Evolutionary conservation across 2,113 vertebrate genomes (phyloP).

Genomic region (Zosterops lateralis): DNA sequence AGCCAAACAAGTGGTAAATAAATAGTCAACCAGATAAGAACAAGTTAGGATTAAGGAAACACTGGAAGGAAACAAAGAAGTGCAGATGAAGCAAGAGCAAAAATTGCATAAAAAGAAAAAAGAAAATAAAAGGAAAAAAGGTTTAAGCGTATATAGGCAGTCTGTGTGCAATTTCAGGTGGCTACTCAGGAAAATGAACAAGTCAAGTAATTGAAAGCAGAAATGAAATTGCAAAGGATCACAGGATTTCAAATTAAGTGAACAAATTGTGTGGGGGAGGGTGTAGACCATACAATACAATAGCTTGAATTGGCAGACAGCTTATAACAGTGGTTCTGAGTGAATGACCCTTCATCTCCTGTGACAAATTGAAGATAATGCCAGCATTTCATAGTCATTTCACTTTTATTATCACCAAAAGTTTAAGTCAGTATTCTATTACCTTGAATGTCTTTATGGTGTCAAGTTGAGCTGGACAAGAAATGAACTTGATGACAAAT

Average conservation of each 20-base stretch:
- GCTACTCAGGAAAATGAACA: slow-evolving; percentile 1
- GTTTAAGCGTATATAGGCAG: not conserved
- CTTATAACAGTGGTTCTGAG: not conserved
- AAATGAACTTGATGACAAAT: slow-evolving; percentile 1
- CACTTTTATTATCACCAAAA: slow-evolving; percentile 26
- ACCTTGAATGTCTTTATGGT: not conserved
- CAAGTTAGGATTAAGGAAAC: not conserved
- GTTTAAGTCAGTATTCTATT: slow-evolving; percentile 8
- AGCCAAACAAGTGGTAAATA: not conserved
- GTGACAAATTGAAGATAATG: slow-evolving; percentile 42
- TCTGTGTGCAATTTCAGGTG: not conserved
- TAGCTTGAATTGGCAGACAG: not conserved
- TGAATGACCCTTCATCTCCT: slow-evolving; percentile 24
- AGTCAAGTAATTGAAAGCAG: slow-evolving; percentile 16
- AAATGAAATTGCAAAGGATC: slow-evolving; percentile 22
- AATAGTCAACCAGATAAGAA: not conserved
- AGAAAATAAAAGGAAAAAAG: not conserved
- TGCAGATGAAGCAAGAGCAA: not conserved
- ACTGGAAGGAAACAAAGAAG: not conserved
- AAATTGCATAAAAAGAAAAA: not conserved
- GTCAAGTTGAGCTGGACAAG: not conserved
- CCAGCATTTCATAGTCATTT: slow-evolving; percentile 27
- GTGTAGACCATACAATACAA: not conserved
- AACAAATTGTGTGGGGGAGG: not conserved
- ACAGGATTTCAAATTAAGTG: slow-evolving; percentile 36